A percentile compares a stretch with the other conserved stretches of the same genome.
phyloP scores from a whole-genome alignment of 2,797 vertebrate species.

The Botia kubotai region DNA sequence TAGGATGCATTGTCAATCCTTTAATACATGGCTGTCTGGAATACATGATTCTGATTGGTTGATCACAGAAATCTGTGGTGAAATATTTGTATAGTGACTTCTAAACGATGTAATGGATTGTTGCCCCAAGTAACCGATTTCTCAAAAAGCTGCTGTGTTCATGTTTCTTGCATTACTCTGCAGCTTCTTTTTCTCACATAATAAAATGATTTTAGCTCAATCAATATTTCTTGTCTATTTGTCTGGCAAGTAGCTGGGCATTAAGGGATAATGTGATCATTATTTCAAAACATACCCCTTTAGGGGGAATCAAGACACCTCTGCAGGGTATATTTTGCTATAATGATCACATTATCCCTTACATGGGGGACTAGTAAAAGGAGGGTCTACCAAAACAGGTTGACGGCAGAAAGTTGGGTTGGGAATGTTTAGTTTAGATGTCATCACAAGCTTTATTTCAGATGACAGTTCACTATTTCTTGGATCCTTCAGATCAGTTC shows the following conservation, averaged over 20 bases:
- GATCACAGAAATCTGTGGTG: neutral
- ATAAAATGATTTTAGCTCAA: neutral
- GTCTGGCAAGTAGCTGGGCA: neutral
- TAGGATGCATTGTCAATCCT: neutral
- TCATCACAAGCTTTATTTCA: conserved; percentile 18
- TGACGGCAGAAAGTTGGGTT: neutral
- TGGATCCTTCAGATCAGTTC: conserved; percentile 18
- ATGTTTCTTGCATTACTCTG: neutral
- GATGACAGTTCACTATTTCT: conserved; percentile 13
- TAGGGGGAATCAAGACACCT: neutral
- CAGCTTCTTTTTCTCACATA: neutral
- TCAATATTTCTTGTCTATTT: neutral
- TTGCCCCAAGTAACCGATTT: neutral
- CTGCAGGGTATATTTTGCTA: neutral
- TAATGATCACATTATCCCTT: neutral
- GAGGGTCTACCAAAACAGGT: neutral
- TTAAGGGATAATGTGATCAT: neutral
- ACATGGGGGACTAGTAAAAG: neutral
- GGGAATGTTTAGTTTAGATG: neutral
- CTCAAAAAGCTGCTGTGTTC: neutral
- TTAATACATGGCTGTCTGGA: neutral
- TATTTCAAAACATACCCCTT: neutral
- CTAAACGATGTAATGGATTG: neutral
- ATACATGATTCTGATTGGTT: neutral
- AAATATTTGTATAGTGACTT: neutral